Evolutionary conservation across 1,140 invertebrate species (phyloP), one percentile per base, ranked within the genome.

Genomic region (Stegodyphus mimosarum): DNA sequence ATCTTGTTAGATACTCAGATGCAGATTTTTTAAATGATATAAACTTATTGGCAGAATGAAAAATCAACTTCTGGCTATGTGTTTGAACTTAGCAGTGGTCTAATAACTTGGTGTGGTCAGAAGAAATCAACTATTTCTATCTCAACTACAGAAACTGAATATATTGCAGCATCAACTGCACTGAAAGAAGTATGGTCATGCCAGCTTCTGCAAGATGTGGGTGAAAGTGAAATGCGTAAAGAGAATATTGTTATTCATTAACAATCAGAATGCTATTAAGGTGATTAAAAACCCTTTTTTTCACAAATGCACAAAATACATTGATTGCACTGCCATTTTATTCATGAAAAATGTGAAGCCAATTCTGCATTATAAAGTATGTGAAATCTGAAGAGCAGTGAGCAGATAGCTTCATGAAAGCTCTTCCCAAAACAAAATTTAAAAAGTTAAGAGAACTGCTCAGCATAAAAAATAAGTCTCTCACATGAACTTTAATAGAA

Each of bases 21-120:
- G 88, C 91, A n/a, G 91, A 91, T 86, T 91, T 88, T 88, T 90
- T 89, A n/a, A 87, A 87, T 60, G 88, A 89, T 72, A 48, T 71
- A 7, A 64, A 89, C 33, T 81, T 86, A 9, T 33, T 33, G 33
- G 33, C 33, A 33, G 33, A 3, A 33, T 33, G 86, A 33, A 17
- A 81, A 76, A n/a, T 80, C 77, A 70, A 76, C 76, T 9, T 55
- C 15, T 51, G 71, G 87, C 17, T 75, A 11, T n/a, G 52, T 86
- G 2, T 33, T 83, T 7, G 73, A 64, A 3, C 6, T 85, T 6
- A 49, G 48, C 48, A 55, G 33, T 33, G 33, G 33, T 33, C 3
- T 3, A 33, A 33, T 33, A 33, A 33, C 33, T 33, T 33, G 33
- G 3, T 33, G 33, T 33, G 33, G n/a, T 33, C 33, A 33, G 33